Conservation (phyloP, 2,888 invertebrate species). For the Noctua fimbriata region DNA sequence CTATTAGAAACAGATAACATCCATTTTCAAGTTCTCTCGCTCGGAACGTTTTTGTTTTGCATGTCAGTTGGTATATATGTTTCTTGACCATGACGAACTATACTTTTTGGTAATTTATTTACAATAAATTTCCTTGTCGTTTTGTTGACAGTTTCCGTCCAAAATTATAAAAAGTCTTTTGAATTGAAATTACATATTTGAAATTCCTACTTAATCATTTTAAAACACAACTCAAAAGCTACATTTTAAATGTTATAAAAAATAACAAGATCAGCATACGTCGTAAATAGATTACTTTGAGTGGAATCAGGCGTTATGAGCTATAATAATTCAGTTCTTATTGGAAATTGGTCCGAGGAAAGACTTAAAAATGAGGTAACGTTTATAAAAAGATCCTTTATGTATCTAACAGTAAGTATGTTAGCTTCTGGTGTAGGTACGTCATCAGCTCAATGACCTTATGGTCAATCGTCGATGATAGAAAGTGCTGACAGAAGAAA, state of each 20-base stretch:
- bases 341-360: conserved; percentile 87
- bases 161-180: background rate
- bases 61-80: too few relatives aligned
- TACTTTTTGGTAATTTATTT: background rate
- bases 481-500: background rate
- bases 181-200: background rate
- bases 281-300: background rate
- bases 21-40: too few relatives aligned
- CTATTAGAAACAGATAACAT: too few relatives aligned
- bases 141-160: background rate
- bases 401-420: background rate
- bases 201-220: background rate
- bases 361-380: conserved; percentile 84
- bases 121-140: background rate
- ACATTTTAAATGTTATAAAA: background rate
- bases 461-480: background rate
- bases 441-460: background rate
- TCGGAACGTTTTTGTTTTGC: too few relatives aligned
- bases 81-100: background rate
- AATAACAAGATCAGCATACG: background rate
- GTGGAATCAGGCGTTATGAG: conserved; percentile 68
- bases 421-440: background rate
- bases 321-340: conserved; percentile 82
- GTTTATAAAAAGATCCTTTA: background rate
- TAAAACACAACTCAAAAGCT: background rate